Percentiles rank a stretch among this genome's conserved stretches.
These are phyloP conservation scores for Pao palembangensis DNA, from an alignment of 2,113 vertebrate species.

Conservation along the genomic window DNA sequence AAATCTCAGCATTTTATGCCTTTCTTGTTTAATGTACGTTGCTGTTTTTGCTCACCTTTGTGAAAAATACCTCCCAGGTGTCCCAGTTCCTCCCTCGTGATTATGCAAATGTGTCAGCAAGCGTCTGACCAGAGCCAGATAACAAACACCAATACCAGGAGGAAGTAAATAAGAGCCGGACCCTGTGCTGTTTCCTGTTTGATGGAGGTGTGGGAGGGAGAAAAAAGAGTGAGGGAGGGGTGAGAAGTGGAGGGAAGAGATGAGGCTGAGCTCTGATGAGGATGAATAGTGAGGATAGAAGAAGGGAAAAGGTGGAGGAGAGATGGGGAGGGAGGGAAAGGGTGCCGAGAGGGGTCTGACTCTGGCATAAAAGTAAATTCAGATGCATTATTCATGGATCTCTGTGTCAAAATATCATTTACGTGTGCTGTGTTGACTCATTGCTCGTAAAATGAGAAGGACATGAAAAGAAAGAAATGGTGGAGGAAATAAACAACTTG, in stretches of 20 bases:
- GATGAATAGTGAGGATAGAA: constrained; percentile 55
- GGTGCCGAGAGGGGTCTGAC: constrained; percentile 65
- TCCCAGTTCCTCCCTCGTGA: constrained; percentile 27
- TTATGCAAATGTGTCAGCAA: constrained; percentile 38
- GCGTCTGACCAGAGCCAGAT: constrained; percentile 38
- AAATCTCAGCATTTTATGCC: not conserved
- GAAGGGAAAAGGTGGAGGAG: constrained; percentile 19
- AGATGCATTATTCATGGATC: constrained; percentile 75
- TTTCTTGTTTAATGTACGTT: constrained; percentile 10
- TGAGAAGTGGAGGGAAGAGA: constrained; percentile 24
- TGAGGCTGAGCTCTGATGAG: constrained; percentile 53
- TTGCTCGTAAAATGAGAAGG: constrained; percentile 76
- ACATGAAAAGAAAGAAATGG: constrained; percentile 72
- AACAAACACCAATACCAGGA: constrained; percentile 35
- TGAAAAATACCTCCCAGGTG: constrained; percentile 3
- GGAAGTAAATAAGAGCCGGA: constrained; percentile 32
- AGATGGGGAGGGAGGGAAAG: constrained; percentile 20
- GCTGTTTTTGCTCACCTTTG: not conserved
- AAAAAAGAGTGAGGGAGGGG: constrained; percentile 28
- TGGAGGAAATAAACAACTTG: constrained; percentile 70
- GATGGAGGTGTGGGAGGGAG: constrained; percentile 33
- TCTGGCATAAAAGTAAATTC: constrained; percentile 76
- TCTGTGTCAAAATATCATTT: constrained; percentile 78
- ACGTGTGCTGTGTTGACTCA: constrained; percentile 76
- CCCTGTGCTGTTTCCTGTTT: constrained; percentile 37